Evolutionary conservation across 2,797 vertebrate species (phyloP).

Genomic region (Knipowitschia caucasica): DNA sequence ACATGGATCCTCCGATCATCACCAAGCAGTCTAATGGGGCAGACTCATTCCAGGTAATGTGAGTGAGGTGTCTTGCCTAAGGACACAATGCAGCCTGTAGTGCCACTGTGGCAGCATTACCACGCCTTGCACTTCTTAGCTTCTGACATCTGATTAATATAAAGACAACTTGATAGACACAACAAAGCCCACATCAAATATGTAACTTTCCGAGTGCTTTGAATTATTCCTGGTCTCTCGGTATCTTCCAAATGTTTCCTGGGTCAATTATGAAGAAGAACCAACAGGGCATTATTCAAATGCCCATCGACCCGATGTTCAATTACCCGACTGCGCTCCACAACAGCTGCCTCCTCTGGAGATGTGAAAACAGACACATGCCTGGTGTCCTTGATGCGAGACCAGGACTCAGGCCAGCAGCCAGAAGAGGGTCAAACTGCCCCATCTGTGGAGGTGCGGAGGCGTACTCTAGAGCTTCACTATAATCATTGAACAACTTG

Average conservation of each 20-base stretch:
- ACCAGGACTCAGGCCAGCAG: slow-evolving; percentile 11
- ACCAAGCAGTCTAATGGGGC: too few species aligned
- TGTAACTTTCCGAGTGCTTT: background rate
- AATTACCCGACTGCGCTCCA: slow-evolving; percentile 28
- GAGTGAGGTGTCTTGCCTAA: too few species aligned
- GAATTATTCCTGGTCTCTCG: slow-evolving; percentile 42
- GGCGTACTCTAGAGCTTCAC: too few species aligned
- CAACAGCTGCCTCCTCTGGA: slow-evolving; percentile 20
- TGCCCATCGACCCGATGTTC: slow-evolving; percentile 16
- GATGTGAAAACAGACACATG: background rate
- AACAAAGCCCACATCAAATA: too few species aligned
- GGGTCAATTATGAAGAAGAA: slow-evolving; percentile 36
- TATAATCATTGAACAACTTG: too few species aligned
- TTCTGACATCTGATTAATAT: too few species aligned
- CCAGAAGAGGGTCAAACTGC: slow-evolving; percentile 3
- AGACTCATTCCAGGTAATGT: too few species aligned
- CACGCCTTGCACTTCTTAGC: too few species aligned
- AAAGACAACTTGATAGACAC: too few species aligned
- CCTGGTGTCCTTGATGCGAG: slow-evolving; percentile 2
- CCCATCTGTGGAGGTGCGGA: slow-evolving; percentile 31
- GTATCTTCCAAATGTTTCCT: slow-evolving; percentile 21
- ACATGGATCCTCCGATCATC: too few species aligned
- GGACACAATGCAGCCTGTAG: too few species aligned
- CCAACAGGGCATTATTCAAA: slow-evolving; percentile 32
- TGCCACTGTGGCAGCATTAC: too few species aligned